phyloP scores from a whole-genome alignment of 2,888 invertebrate species.

The Neoitamus cyanurus region DNA sequence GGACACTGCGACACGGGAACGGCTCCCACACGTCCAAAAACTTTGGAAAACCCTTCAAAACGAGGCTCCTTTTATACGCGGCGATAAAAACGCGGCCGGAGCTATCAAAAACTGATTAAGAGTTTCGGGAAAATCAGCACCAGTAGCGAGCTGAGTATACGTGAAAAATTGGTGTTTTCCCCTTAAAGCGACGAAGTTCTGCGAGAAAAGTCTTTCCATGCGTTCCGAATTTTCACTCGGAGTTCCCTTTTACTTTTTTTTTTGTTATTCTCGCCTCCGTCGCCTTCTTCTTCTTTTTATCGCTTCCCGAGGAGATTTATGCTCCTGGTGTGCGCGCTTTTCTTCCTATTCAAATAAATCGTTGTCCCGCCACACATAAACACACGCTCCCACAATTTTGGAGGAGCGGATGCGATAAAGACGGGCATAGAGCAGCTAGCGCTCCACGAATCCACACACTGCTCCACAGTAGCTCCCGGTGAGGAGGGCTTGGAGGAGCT shows the following conservation, averaged over 20 bases:
- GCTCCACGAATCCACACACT: background rate
- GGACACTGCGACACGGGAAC: background rate
- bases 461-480: background rate
- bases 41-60: background rate
- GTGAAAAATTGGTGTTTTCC: conserved; percentile 51
- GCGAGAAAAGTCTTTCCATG: conserved; percentile 49
- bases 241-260: conserved; percentile 16
- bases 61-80: background rate
- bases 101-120: conserved; percentile 51
- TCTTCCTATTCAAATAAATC: conserved; percentile 42
- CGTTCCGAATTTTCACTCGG: conserved; percentile 36
- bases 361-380: background rate
- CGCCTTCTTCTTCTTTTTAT: conserved; percentile 22
- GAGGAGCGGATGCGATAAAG: conserved; percentile 24
- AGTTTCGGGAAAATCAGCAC: conserved; percentile 47
- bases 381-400: background rate
- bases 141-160: conserved; percentile 33
- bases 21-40: background rate
- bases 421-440: background rate
- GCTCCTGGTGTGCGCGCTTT: conserved; percentile 33
- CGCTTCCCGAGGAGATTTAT: conserved; percentile 33
- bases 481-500: background rate
- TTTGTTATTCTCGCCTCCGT: background rate
- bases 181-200: conserved; percentile 46
- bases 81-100: conserved; percentile 50